phyloP scores from a whole-genome alignment of 2,797 vertebrate species.

The Lerista edwardsae region DNA sequence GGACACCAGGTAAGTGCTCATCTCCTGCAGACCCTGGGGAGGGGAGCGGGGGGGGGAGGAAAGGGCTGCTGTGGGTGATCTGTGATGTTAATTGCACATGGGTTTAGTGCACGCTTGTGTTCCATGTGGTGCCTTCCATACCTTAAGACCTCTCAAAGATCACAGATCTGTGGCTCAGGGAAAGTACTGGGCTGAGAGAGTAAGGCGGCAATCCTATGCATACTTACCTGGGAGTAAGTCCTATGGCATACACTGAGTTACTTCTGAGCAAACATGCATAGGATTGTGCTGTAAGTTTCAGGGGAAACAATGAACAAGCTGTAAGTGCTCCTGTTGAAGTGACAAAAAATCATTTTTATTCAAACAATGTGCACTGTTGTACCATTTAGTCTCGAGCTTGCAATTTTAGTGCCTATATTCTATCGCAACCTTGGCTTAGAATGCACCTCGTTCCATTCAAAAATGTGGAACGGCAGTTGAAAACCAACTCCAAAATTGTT shows the following conservation, averaged over 20 bases:
- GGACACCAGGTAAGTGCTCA: conserved; percentile 72
- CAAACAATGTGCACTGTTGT: neutral
- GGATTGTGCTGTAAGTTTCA: neutral
- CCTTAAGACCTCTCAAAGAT: neutral
- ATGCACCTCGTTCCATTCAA: neutral
- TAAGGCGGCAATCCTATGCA: neutral
- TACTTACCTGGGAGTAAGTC: neutral
- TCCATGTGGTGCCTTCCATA: neutral
- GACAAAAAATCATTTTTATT: neutral
- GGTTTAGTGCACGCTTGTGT: conserved; percentile 45
- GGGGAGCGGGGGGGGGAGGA: conserved; percentile 33
- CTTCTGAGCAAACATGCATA: no score
- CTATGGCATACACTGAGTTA: no score
- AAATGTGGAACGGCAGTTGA: neutral
- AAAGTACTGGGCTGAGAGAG: neutral
- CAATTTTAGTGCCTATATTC: neutral
- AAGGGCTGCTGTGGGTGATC: conserved; percentile 33
- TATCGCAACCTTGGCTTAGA: neutral
- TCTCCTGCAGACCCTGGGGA: conserved; percentile 28
- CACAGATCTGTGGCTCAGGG: neutral
- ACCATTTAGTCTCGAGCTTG: neutral
- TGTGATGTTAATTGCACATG: conserved; percentile 39
- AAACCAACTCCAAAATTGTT: neutral
- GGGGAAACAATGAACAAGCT: neutral
- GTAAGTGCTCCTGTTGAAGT: neutral